Evolutionary conservation across 2,888 invertebrate genomes (phyloP), one percentile per base, ranked within the genome.

Genomic region (Archips crataeganus): DNA sequence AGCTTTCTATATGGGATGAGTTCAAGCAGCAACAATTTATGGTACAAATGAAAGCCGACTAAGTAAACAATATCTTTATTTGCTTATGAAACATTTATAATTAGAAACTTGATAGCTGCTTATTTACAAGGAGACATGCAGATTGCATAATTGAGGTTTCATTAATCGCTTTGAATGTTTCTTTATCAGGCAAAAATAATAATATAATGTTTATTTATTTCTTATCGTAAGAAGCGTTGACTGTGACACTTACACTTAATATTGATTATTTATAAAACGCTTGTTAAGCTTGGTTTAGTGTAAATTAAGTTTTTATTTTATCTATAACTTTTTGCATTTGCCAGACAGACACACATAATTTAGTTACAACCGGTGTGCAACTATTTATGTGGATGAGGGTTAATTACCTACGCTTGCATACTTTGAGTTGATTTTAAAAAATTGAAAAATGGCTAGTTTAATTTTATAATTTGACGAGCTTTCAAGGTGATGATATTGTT

Each of bases 151-250:
- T 60, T 54, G 39, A 54, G 61, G 34, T 61, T 42, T 66, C 23
- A 47, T 64, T 60, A 59, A 42, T 51, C 32, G 47, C 51, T 66
- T 60, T 65, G 45, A 45, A 49, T 42, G 54, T 15, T 59, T 60
- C 23, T 39, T 65, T 60, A 60, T 65, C 39, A 15, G 36, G 45
- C 15, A 60, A 60, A 64, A 59, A n/a, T 47, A 47, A 57, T 36
- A 60, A 39, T 54, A 74, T 23, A 23, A 23, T 23, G 23, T 23
- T 76, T 70, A 70, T 76, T 75, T 70, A 70, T 73, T 75, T 73
- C 11, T 61, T 69, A 65, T 62, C 42, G 13, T n/a, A 5, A 23
- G n/a, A 1, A 5, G 23, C n/a, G 60, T 49, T 42, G 36, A 42
- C 2, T 54, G 23, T 23, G 39, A 32, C 23, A 39, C 32, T 57